These are phyloP conservation scores for Speoplatyrhinus poulsoni DNA, from an alignment of 2,113 vertebrate species.

Conservation along the genomic window DNA sequence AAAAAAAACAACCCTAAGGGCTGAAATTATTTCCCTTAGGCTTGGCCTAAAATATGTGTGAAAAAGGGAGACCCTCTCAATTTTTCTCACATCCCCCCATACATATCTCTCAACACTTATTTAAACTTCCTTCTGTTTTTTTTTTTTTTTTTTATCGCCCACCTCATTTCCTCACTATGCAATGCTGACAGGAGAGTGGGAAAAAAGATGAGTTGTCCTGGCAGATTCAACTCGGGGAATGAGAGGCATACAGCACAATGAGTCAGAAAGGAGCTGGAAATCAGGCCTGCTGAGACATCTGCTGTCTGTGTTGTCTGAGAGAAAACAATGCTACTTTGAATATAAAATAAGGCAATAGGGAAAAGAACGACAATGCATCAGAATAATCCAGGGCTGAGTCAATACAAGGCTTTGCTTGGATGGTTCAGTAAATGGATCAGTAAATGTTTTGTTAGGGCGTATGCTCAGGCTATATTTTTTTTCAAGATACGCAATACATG, in stretches of 20 bases:
- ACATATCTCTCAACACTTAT: background rate
- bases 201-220: constrained; percentile 4
- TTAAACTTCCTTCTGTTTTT: background rate
- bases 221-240: background rate
- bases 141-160: background rate
- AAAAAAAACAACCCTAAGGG: no score
- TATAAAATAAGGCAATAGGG: constrained; percentile 1
- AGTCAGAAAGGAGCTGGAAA: constrained; percentile 22
- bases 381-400: background rate
- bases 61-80: background rate
- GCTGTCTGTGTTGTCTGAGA: constrained; percentile 7
- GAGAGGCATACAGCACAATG: constrained; percentile 13
- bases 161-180: background rate
- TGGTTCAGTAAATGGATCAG: background rate
- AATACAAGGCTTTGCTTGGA: background rate
- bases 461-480: no score
- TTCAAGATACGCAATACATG: background rate
- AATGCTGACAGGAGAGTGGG: background rate
- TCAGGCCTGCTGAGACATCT: constrained; percentile 24
- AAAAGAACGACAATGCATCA: constrained; percentile 4
- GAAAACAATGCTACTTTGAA: constrained; percentile 2
- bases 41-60: background rate
- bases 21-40: background rate
- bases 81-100: background rate
- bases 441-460: no score